These are phyloP conservation scores for Drosophila rufa DNA, from an alignment of 1,140 invertebrate species.

Conservation along the genomic window DNA sequence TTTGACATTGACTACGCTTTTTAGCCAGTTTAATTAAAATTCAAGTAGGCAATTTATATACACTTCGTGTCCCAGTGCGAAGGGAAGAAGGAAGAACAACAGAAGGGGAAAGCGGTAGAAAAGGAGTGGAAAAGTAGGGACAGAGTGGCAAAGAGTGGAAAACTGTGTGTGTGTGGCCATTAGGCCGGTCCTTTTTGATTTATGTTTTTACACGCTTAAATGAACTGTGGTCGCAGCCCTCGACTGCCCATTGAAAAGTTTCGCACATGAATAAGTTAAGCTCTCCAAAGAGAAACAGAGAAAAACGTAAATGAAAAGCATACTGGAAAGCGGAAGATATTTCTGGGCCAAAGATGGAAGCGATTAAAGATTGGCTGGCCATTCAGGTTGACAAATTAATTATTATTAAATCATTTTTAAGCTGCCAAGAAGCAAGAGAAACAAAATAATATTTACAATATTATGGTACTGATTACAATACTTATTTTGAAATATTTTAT, in stretches of 20 bases:
- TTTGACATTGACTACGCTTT: constrained; percentile 78
- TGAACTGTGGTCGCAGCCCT: constrained; percentile 63
- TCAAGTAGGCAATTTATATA: constrained; percentile 84
- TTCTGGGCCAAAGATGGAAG: constrained; percentile 37
- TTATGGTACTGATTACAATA: too few species aligned
- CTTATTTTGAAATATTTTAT: too few species aligned
- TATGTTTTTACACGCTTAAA: constrained; percentile 83
- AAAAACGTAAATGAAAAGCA: constrained; percentile 50
- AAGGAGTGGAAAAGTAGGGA: constrained; percentile 7
- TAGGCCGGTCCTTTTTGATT: constrained; percentile 78
- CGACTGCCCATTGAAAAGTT: constrained; percentile 61
- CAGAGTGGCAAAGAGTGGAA: not conserved
- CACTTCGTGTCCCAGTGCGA: constrained; percentile 64
- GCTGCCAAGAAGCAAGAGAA: too few species aligned
- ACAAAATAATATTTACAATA: too few species aligned
- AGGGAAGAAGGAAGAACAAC: constrained; percentile 16
- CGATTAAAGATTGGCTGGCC: constrained; percentile 29
- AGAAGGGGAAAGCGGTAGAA: constrained; percentile 4
- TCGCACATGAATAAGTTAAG: constrained; percentile 76
- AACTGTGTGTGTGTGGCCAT: constrained; percentile 52
- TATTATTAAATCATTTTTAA: not conserved
- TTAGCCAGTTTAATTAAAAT: constrained; percentile 83
- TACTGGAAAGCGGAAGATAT: constrained; percentile 64
- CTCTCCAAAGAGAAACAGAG: constrained; percentile 22
- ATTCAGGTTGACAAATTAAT: constrained; percentile 34